phyloP scores from a whole-genome alignment of 2,113 vertebrate species.

The Pandion haliaetus region DNA sequence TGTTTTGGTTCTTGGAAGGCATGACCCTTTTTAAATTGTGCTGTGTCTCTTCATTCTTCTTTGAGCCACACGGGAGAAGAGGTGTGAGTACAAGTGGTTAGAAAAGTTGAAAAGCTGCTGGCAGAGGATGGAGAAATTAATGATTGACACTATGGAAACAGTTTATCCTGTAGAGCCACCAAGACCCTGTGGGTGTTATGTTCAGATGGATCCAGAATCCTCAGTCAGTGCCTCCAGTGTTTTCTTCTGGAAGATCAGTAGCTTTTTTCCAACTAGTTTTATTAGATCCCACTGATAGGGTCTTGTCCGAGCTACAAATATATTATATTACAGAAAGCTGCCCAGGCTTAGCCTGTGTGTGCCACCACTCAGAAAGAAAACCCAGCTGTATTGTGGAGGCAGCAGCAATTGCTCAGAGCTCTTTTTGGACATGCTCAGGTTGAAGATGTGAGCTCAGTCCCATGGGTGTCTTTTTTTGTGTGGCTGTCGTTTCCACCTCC shows the following conservation, averaged over 20 bases:
- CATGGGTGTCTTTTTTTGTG: not conserved
- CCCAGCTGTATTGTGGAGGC: not conserved
- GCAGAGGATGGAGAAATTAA: not conserved
- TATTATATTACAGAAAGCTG: not conserved
- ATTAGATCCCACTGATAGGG: not conserved
- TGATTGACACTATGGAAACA: not conserved
- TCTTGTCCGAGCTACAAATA: not conserved
- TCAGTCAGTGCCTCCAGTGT: not conserved
- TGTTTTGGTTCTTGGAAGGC: not conserved
- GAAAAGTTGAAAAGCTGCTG: not conserved
- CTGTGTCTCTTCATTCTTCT: not conserved
- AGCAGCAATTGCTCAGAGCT: not conserved
- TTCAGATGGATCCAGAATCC: not conserved
- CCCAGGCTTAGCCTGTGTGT: not conserved
- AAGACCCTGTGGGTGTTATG: accelerated
- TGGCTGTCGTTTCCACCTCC: not conserved
- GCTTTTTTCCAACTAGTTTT: not conserved
- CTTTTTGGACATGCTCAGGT: not conserved
- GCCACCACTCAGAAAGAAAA: not conserved
- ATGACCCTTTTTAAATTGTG: not conserved
- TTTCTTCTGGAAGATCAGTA: not conserved
- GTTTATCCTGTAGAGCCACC: not conserved
- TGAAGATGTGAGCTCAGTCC: slow-evolving; percentile 8
- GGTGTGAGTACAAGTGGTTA: not conserved
- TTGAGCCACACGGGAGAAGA: not conserved